phyloP scores from a whole-genome alignment of 2,113 vertebrate genomes.

The Poeciliopsis prolifica region DNA sequence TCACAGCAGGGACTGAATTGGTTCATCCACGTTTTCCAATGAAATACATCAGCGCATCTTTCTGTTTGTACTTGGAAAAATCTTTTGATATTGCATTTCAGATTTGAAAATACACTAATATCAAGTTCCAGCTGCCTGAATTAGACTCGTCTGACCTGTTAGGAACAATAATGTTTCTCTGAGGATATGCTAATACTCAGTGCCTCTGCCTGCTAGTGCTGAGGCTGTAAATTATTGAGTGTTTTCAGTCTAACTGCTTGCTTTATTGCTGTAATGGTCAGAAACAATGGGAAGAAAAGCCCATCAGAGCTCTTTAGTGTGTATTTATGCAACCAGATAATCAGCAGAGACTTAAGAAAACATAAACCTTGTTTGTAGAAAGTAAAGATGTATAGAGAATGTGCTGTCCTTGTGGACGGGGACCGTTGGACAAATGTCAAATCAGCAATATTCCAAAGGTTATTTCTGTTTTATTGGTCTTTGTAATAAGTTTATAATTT shows the following conservation, averaged over 20 bases:
- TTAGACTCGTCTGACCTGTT: constrained; percentile 37
- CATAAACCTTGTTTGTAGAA: not conserved
- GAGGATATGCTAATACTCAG: constrained; percentile 2
- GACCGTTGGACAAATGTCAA: too few species aligned
- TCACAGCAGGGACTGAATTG: not conserved
- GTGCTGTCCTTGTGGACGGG: too few species aligned
- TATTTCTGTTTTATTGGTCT: too few species aligned
- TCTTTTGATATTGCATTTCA: constrained; percentile 28
- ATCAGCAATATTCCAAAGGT: too few species aligned
- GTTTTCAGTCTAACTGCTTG: not conserved
- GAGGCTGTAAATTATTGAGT: constrained; percentile 21
- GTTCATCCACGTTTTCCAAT: not conserved
- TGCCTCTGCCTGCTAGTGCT: not conserved
- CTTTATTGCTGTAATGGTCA: constrained; percentile 16
- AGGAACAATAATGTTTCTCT: constrained; percentile 1
- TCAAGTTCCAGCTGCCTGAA: constrained; percentile 26
- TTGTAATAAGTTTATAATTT: too few species aligned
- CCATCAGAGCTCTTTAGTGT: constrained; percentile 5
- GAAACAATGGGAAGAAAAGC: constrained; percentile 1
- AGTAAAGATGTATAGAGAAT: too few species aligned
- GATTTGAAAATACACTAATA: constrained; percentile 41
- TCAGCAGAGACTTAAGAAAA: constrained; percentile 1
- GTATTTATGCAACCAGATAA: constrained; percentile 8
- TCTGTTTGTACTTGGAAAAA: not conserved
- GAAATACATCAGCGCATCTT: not conserved